Percentiles rank a stretch among this genome's conserved stretches.
Evolutionary conservation across 2,113 vertebrate species (phyloP).

Genomic region (Lagenorhynchus albirostris): DNA sequence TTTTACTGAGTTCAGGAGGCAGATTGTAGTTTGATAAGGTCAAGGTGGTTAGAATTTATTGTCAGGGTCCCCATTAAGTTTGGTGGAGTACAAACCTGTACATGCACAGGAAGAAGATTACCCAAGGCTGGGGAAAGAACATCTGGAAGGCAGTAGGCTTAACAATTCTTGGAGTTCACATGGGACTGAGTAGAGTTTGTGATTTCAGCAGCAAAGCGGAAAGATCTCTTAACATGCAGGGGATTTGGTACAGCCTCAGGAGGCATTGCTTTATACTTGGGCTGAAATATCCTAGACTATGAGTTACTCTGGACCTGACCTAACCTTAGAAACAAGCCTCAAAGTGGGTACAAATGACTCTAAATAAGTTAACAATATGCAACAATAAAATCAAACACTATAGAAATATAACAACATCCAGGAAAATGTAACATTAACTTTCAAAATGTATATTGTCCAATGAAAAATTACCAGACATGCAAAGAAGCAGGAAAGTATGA

Average conservation of each 20-base stretch:
- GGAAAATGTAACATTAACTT: neutral
- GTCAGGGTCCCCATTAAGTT: neutral
- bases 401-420: neutral
- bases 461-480: neutral
- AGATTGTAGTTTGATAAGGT: neutral
- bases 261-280: neutral
- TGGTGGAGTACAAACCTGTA: neutral
- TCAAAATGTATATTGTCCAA: neutral
- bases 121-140: neutral
- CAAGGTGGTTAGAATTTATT: neutral
- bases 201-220: neutral
- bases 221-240: neutral
- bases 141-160: neutral
- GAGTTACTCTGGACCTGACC: neutral
- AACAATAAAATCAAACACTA: neutral
- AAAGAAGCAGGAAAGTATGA: neutral
- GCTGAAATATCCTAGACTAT: neutral
- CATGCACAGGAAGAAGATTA: neutral
- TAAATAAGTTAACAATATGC: neutral
- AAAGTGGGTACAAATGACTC: neutral
- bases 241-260: neutral
- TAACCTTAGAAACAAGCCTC: neutral
- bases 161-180: neutral
- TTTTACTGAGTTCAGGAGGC: neutral
- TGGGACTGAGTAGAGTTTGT: neutral